phyloP scores from a whole-genome alignment of 2,113 vertebrate species.

The Acanthochromis polyacanthus region DNA sequence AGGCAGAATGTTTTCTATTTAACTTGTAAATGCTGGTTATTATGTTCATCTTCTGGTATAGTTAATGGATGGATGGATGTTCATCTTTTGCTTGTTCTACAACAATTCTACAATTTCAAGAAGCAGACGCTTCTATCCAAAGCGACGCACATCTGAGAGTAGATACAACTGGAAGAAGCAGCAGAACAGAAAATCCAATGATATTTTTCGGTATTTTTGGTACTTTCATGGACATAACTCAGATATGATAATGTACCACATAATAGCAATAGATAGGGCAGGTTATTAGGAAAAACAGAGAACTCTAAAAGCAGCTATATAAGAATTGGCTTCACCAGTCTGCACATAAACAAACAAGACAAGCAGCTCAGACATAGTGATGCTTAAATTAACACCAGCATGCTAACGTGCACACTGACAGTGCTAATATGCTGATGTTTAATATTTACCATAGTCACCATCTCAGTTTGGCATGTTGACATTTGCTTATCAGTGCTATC shows the following conservation, averaged over 20 bases:
- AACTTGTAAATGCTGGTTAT: slow-evolving; percentile 17
- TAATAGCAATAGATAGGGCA: background rate
- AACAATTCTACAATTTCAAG: too few relatives aligned
- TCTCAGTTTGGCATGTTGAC: background rate
- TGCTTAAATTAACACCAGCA: background rate
- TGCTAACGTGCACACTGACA: background rate
- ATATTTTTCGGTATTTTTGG: background rate
- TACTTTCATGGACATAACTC: slow-evolving; percentile 30
- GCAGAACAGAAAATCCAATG: slow-evolving; percentile 11
- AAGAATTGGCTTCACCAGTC: background rate
- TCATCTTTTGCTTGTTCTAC: slow-evolving; percentile 4
- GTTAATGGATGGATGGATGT: background rate
- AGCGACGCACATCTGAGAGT: too few relatives aligned
- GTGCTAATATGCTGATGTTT: background rate
- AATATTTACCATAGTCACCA: background rate
- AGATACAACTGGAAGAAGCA: background rate
- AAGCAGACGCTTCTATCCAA: too few relatives aligned
- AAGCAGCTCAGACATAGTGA: too few relatives aligned
- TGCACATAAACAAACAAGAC: background rate
- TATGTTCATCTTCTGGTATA: slow-evolving; percentile 1
- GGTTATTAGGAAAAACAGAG: background rate
- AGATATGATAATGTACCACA: slow-evolving; percentile 14
- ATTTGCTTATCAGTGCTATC: too few relatives aligned
- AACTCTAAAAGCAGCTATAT: background rate
- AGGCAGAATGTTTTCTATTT: slow-evolving; percentile 17